Evolutionary conservation across 2,888 invertebrate genomes (phyloP), one percentile per base, ranked within the genome.

Genomic region (Empis stercorea): DNA sequence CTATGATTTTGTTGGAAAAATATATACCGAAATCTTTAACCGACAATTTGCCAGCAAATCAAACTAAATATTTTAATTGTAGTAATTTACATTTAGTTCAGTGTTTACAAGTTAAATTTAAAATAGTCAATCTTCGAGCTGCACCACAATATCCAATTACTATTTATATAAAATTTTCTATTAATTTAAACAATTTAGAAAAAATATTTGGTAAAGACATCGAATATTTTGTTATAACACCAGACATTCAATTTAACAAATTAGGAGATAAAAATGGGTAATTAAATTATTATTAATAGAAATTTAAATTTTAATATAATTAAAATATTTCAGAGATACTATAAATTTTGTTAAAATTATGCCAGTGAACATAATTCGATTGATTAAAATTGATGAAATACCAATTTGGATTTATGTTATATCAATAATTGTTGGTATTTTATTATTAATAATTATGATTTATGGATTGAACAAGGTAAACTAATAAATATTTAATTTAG

Each of bases 31-130:
- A 27, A 7, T 7, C 23, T 4, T 55, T 66, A 3, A 62, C 61
- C 45, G 65, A 61, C 3, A 57, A 55, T n/a, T 42, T 68, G 32
- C 68, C 69, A 0, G 59, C 63, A 4, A 69, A 69, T 53, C 62
- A 68, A 14, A 67, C 68, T 7, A 66, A 69, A 43, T 63, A 65
- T 4, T 69, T 70, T 48, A 65, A 67, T 50, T 70, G 70, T 46
- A 55, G 61, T 30, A 62, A 67, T 55, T 59, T 63, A 3, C 56
- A 59, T 30, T 64, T 60, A 52, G 63, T 61, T 14, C 51, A 58
- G 2, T 69, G 69, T 42, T 54, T 64, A 3, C 59, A 67, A 38
- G 67, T 65, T 30, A 59, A 61, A 20, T 56, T 68, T 50, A 59
- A 56, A 4, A 57, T 69, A 3, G 59, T 61, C 37, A 63, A 67